These are phyloP conservation scores for Nyctibius grandis DNA, from an alignment of 2,797 vertebrate species.

Conservation along the genomic window DNA sequence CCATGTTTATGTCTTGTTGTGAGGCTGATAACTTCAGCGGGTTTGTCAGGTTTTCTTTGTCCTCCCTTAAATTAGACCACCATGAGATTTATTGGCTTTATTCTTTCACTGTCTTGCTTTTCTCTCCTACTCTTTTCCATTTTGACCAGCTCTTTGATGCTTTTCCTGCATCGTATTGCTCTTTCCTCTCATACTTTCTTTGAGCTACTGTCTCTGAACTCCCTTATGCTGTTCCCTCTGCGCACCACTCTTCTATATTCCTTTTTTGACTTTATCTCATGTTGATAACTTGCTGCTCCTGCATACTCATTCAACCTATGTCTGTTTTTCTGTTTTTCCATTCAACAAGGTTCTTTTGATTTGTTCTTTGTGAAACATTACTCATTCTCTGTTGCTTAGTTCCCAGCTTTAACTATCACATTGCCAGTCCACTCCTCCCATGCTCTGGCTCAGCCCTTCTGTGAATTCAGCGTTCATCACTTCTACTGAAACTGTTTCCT, in stretches of 20 bases:
- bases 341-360: not conserved
- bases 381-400: conserved; percentile 22
- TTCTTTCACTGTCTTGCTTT: not conserved
- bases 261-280: not conserved
- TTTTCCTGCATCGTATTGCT: not conserved
- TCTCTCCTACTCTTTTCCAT: not conserved
- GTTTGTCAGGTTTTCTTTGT: not conserved
- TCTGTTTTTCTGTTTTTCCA: conserved; percentile 9
- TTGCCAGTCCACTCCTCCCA: not conserved
- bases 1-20: not conserved
- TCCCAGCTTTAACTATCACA: not conserved
- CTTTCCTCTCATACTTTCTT: not conserved
- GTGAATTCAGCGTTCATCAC: not conserved
- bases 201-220: not conserved
- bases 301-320: not conserved
- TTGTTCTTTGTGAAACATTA: conserved; percentile 12
- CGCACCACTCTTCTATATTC: not conserved
- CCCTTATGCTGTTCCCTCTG: not conserved
- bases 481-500: not conserved
- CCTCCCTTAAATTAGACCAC: not conserved
- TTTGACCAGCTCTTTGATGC: not conserved
- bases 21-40: not conserved
- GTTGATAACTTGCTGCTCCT: not conserved
- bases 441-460: not conserved
- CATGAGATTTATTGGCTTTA: not conserved